phyloP scores from a whole-genome alignment of 2,888 invertebrate genomes.

The Papilio protenor region DNA sequence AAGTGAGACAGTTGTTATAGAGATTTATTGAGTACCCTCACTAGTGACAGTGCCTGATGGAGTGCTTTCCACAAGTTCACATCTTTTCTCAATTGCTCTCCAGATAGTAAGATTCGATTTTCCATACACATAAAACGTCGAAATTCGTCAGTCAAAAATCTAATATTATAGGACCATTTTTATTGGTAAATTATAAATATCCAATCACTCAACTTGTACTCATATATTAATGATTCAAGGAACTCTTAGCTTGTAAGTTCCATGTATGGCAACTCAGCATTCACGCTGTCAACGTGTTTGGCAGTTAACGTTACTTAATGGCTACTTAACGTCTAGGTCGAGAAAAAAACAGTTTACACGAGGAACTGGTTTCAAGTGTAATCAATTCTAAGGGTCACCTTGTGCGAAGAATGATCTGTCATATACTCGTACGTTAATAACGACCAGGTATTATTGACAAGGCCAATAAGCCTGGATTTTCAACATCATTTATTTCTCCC shows the following conservation, averaged over 20 bases:
- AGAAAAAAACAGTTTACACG: slow-evolving; percentile 32
- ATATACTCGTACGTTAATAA: neutral
- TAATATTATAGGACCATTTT: neutral
- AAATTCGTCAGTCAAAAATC: neutral
- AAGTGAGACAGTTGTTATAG: slow-evolving; percentile 51
- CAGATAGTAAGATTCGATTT: neutral
- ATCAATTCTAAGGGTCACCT: slow-evolving; percentile 1
- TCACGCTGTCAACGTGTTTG: slow-evolving; percentile 52
- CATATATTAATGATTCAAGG: neutral
- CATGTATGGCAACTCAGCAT: slow-evolving; percentile 36
- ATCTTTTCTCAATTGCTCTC: neutral
- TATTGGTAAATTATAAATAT: neutral
- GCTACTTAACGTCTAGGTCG: slow-evolving; percentile 39
- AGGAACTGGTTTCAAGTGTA: slow-evolving; percentile 25
- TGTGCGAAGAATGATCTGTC: neutral
- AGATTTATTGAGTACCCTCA: slow-evolving; percentile 38
- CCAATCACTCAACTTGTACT: neutral
- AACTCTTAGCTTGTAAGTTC: neutral
- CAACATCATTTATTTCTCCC: neutral
- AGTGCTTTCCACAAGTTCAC: slow-evolving; percentile 11
- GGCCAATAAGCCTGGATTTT: neutral
- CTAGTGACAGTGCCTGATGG: slow-evolving; percentile 10
- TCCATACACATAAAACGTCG: neutral
- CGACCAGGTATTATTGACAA: neutral
- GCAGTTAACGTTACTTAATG: slow-evolving; percentile 63